phyloP scores from a whole-genome alignment of 2,113 vertebrate species.

The Tapirus terrestris region DNA sequence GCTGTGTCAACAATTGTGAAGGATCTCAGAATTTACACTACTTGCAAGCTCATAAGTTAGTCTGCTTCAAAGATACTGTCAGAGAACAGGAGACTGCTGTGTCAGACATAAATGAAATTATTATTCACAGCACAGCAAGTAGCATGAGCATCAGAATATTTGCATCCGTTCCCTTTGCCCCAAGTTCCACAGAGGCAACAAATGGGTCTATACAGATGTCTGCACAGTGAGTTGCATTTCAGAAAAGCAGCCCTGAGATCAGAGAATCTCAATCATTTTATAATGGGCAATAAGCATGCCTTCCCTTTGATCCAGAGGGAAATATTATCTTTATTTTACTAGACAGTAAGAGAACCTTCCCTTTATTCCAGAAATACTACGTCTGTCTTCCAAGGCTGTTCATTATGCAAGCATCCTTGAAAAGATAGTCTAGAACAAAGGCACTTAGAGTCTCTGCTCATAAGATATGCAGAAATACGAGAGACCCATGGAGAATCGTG shows the following conservation, averaged over 20 bases:
- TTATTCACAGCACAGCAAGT: background rate
- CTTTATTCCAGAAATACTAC: background rate
- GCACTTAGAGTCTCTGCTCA: background rate
- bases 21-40: background rate
- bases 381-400: background rate
- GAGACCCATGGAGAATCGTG: background rate
- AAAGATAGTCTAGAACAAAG: background rate
- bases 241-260: background rate
- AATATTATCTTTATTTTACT: background rate
- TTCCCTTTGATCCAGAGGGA: background rate
- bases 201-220: background rate
- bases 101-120: background rate
- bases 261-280: background rate
- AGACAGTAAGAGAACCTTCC: background rate
- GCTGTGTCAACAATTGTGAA: background rate
- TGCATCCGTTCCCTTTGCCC: background rate
- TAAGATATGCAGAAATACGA: background rate
- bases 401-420: background rate
- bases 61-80: background rate
- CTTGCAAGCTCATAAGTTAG: background rate
- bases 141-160: background rate
- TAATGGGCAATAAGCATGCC: background rate
- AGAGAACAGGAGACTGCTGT: background rate
- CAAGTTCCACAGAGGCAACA: background rate
- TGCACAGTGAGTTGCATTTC: background rate